Base-by-base conservation (phyloP, 2,888 invertebrate genomes). In the Andrena chrysosceles region DNA sequence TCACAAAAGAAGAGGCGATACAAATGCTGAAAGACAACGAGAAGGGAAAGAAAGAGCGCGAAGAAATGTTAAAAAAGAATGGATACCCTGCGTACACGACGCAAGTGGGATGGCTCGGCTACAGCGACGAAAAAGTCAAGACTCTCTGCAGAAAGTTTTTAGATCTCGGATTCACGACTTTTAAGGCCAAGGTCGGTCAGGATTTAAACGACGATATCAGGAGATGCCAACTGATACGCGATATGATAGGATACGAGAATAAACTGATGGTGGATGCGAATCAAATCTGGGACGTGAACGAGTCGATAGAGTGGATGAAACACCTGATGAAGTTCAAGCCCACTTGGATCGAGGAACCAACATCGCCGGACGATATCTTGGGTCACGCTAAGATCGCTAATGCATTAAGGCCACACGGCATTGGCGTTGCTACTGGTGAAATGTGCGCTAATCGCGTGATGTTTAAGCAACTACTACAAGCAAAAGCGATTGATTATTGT, bases 271-370 rank as follows among this genome's bases (percentile, higher is more conserved):
- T 98, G 3, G 98, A 98, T 91, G 97, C 98, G 0, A 98, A 98
- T 93, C 98, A 97, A 95, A 96, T 97, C 1, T 99, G 98, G 98
- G 97, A 97, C 90, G 97, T 98, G 2, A 26, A 86, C 0, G 96
- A 98, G 93, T 97, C 98, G 0, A 97, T 98, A 77, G 96, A 96
- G 13, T 98, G 98, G 98, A 97, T 98, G 96, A 96, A 96, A 92
- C 94, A 96, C 71, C 93, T 98, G 77, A 96, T 96, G 0, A 95
- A 96, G 56, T 96, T 96, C 90, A 96, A 97, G 88, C 96, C 97
- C 2, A 93, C 96, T 72, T 99, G 98, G 98, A 98, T 99, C 76
- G 98, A 99, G 93, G 98, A 99, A 91, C 98, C 98, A 0, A 99
- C 98, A 0, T 97, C 97, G 2, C 98, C 98, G 0, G 98, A 99